phyloP scores from a whole-genome alignment of 2,113 vertebrate species.

The Paralichthys olivaceus region DNA sequence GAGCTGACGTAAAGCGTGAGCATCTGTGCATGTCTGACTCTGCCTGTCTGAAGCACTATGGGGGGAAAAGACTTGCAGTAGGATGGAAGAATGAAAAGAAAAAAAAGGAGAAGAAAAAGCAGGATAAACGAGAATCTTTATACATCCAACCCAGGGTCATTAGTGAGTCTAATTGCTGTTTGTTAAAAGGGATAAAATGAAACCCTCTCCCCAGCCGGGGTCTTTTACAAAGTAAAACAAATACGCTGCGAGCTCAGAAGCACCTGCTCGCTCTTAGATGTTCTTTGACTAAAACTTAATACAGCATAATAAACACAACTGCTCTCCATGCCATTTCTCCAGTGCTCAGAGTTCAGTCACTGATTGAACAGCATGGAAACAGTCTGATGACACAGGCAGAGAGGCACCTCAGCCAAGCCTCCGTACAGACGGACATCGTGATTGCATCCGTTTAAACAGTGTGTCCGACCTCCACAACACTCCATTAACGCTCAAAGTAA shows the following conservation, averaged over 20 bases:
- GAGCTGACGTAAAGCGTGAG: conserved; percentile 38
- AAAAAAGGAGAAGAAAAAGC: conserved; percentile 29
- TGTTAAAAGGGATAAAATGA: conserved; percentile 68
- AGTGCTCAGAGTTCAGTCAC: conserved; percentile 41
- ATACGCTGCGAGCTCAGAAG: conserved; percentile 63
- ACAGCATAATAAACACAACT: conserved; percentile 78
- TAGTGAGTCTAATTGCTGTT: conserved; percentile 73
- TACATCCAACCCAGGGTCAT: conserved; percentile 66
- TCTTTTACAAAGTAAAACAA: conserved; percentile 79
- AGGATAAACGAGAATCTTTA: conserved; percentile 67
- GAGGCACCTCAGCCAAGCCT: conserved; percentile 26
- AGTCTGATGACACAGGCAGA: conserved; percentile 42
- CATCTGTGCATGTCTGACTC: conserved; percentile 16
- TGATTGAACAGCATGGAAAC: conserved; percentile 73
- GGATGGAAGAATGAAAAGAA: conserved; percentile 13
- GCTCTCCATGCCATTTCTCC: conserved; percentile 46
- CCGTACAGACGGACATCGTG: conserved; percentile 60
- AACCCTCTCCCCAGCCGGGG: conserved; percentile 50
- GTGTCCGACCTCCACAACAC: conserved; percentile 65
- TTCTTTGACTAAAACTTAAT: conserved; percentile 62
- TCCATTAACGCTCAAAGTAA: conserved; percentile 72
- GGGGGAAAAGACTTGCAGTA: conserved; percentile 16
- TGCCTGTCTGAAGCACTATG: conserved; percentile 25
- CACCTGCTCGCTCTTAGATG: conserved; percentile 75
- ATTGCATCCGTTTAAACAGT: conserved; percentile 66